These are phyloP conservation scores for Epizoanthus scotinus DNA, from an alignment of 92 coral and sea anemone genomes.

Conservation along the genomic window DNA sequence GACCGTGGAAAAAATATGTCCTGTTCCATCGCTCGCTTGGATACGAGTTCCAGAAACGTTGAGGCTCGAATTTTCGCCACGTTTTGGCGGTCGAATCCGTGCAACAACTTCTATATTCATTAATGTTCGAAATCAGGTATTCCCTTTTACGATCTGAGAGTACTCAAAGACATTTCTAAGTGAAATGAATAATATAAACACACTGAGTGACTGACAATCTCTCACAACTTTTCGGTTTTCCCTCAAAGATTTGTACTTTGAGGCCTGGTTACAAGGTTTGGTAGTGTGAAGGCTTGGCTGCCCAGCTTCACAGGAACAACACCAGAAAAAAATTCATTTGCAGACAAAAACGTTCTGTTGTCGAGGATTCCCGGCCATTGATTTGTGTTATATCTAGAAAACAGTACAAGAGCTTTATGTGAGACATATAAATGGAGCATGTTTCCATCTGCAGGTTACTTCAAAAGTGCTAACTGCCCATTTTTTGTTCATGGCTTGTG, in stretches of 20 bases:
- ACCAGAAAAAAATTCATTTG: background rate
- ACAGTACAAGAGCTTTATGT: background rate
- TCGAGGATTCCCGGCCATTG: background rate
- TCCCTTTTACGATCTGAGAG: too few species aligned
- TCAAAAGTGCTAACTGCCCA: constrained; percentile 96
- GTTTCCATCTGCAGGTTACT: constrained; percentile 98
- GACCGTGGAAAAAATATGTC: constrained; percentile 67
- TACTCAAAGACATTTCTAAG: too few species aligned
- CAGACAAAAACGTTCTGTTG: background rate
- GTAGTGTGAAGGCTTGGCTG: constrained; percentile 3
- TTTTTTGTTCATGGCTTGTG: constrained; percentile 95
- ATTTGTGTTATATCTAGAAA: background rate
- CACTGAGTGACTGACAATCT: too few species aligned
- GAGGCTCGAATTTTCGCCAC: constrained; percentile 66
- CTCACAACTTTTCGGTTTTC: too few species aligned
- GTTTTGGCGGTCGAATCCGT: constrained; percentile 73
- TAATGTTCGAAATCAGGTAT: background rate
- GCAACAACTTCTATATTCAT: constrained; percentile 88
- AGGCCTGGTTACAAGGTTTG: background rate
- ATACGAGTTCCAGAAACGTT: constrained; percentile 78
- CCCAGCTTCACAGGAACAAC: background rate
- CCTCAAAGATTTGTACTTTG: too few species aligned
- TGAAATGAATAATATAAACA: too few species aligned
- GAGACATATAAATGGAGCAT: constrained; percentile 39
- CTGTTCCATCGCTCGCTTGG: constrained; percentile 68